Conservation (phyloP, 2,113 vertebrate species). For the Eolophus roseicapilla region DNA sequence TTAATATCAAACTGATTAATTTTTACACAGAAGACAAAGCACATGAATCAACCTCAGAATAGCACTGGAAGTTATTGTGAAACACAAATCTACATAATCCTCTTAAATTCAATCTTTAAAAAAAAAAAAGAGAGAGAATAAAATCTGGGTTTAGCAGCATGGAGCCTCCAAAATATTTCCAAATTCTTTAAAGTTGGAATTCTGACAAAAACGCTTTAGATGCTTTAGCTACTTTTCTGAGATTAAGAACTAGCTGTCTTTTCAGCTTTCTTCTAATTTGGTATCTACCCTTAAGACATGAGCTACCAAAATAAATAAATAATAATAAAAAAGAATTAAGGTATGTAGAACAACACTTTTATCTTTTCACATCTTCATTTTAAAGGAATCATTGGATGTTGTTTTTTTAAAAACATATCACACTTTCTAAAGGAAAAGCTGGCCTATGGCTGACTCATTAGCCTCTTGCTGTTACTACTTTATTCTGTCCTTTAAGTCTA, state of each 20-base stretch:
- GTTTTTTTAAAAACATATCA: background rate
- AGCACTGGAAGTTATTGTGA: background rate
- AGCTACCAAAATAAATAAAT: background rate
- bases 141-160: background rate
- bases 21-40: background rate
- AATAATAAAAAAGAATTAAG: background rate
- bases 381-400: background rate
- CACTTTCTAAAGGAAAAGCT: background rate
- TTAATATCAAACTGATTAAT: background rate
- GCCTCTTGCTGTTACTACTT: background rate
- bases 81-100: background rate
- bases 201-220: background rate
- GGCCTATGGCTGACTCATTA: background rate
- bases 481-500: background rate
- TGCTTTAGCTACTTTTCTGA: background rate
- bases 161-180: background rate
- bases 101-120: background rate
- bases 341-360: background rate
- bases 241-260: background rate
- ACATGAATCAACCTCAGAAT: background rate
- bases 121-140: background rate
- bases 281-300: background rate
- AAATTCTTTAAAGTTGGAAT: background rate
- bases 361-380: background rate
- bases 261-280: background rate